phyloP scores from a whole-genome alignment of 2,113 vertebrate species.

The Elanoides forficatus region DNA sequence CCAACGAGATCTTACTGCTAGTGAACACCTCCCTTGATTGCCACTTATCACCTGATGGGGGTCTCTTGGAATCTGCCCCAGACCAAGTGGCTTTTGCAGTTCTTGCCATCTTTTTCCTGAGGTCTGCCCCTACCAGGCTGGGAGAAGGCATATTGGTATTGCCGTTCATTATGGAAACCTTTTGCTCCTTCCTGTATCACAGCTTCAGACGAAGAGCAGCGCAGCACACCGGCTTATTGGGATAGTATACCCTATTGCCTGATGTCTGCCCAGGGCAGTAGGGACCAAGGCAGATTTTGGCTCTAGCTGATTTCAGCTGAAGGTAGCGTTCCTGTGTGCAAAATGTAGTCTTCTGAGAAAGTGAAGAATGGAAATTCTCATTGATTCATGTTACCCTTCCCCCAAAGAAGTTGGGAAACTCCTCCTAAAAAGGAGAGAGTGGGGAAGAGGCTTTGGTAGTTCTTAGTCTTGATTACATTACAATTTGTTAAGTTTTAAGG shows the following conservation, averaged over 20 bases:
- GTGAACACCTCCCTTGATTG: neutral
- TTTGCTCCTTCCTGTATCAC: neutral
- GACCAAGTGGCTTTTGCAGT: neutral
- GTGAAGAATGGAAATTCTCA: neutral
- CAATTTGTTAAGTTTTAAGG: neutral
- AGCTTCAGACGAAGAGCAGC: neutral
- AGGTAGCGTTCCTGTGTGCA: neutral
- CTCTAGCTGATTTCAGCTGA: neutral
- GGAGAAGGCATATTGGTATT: neutral
- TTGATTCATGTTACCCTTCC: neutral
- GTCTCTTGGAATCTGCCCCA: neutral
- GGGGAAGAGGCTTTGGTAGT: neutral
- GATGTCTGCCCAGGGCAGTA: neutral
- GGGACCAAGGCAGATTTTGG: neutral
- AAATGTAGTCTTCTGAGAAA: neutral
- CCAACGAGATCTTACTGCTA: neutral
- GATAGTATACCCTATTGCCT: neutral
- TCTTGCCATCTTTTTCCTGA: neutral
- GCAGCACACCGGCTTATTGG: rapidly evolving
- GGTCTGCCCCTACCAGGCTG: neutral
- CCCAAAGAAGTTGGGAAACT: neutral
- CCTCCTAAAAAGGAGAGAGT: neutral
- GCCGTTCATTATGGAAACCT: neutral
- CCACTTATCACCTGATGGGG: neutral
- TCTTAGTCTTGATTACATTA: neutral